Conservation (phyloP, 2,113 vertebrate species). For the Taurulus bubalis region DNA sequence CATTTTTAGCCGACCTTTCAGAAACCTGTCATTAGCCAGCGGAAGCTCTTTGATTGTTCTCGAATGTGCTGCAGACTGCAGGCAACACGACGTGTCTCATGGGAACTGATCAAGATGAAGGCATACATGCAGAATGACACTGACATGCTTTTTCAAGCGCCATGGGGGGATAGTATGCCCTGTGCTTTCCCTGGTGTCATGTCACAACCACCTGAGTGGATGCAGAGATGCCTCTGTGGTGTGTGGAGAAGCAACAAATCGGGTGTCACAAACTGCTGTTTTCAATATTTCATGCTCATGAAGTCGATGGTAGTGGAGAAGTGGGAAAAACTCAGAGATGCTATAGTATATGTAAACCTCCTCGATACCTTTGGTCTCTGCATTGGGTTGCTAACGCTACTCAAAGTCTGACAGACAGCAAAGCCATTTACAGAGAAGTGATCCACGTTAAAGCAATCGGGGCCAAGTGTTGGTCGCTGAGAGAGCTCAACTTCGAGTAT, state of each 20-base stretch:
- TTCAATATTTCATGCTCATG: slow-evolving; percentile 35
- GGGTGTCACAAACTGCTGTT: slow-evolving; percentile 7
- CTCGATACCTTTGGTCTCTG: neutral
- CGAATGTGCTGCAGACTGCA: neutral
- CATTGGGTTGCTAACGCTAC: neutral
- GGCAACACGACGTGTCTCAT: neutral
- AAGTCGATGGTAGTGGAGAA: neutral
- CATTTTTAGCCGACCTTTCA: neutral
- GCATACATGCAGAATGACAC: slow-evolving; percentile 11
- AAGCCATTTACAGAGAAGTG: neutral
- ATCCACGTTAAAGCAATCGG: neutral
- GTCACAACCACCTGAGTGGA: slow-evolving; percentile 14
- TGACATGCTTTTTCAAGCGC: slow-evolving; percentile 6
- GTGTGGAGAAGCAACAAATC: slow-evolving; percentile 18
- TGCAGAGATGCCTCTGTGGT: slow-evolving; percentile 7
- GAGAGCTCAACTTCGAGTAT: neutral
- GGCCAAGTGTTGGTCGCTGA: neutral
- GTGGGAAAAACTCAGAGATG: slow-evolving; percentile 21
- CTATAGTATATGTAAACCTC: neutral
- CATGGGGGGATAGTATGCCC: neutral
- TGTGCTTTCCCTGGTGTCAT: slow-evolving; percentile 1
- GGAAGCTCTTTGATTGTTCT: neutral
- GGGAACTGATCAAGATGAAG: slow-evolving; percentile 8
- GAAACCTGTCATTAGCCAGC: neutral
- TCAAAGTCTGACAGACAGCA: neutral